Evolutionary conservation across 2,113 vertebrate species (phyloP).

Genomic region (Cavia porcellus): DNA sequence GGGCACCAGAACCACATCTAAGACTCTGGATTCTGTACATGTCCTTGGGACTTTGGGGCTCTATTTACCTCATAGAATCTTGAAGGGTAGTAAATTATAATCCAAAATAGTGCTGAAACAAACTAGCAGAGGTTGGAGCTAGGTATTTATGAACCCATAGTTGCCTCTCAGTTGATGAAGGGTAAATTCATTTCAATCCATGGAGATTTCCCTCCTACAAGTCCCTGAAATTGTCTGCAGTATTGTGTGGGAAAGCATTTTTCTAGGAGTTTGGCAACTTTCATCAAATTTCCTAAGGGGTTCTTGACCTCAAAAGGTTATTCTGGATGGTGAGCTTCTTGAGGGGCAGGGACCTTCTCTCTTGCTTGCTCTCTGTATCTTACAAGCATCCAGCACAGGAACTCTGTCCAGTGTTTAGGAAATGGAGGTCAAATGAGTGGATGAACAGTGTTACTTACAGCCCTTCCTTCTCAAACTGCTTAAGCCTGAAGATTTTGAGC

Average conservation of each 20-base stretch:
- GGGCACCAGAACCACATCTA: neutral
- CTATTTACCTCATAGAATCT: neutral
- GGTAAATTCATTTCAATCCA: neutral
- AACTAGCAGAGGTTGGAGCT: neutral
- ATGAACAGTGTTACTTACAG: neutral
- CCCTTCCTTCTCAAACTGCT: neutral
- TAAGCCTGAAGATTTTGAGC: neutral
- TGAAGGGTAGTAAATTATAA: conserved; percentile 24
- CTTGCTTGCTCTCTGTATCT: neutral
- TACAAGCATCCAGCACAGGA: neutral
- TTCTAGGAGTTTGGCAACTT: neutral
- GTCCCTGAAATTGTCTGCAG: neutral
- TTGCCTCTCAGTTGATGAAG: neutral
- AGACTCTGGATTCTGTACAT: neutral
- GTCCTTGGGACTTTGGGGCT: neutral
- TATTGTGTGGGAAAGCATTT: conserved; percentile 20
- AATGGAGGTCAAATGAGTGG: neutral
- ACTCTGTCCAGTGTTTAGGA: neutral
- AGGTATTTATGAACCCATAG: neutral
- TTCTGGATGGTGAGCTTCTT: neutral
- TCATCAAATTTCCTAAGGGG: neutral
- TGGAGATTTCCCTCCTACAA: neutral
- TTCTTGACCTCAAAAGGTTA: neutral
- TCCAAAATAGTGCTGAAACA: neutral
- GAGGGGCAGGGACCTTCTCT: neutral